Percentiles rank a stretch among this genome's conserved stretches.
phyloP scores from a whole-genome alignment of 2,113 vertebrate genomes.

The Nothocercus julius region DNA sequence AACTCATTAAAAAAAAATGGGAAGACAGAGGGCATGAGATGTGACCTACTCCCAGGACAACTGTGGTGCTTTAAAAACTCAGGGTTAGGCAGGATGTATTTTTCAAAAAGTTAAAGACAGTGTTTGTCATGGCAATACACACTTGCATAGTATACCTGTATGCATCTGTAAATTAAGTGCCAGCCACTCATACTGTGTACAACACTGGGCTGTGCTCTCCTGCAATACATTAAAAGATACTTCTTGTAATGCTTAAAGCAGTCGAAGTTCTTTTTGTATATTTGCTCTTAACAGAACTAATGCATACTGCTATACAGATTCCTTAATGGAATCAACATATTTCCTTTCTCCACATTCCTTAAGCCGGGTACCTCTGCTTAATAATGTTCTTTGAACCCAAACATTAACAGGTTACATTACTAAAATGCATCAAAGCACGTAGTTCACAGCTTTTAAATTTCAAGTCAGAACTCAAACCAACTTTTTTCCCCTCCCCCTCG shows the following conservation, averaged over 20 bases:
- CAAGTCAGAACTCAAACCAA: slow-evolving; percentile 37
- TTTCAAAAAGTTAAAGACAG: slow-evolving; percentile 76
- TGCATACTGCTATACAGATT: slow-evolving; percentile 89
- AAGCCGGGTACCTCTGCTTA: slow-evolving; percentile 76
- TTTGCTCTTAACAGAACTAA: slow-evolving; percentile 89
- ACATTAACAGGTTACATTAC: slow-evolving; percentile 65
- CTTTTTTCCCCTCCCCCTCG: slow-evolving; percentile 12
- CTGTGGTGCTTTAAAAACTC: slow-evolving; percentile 69
- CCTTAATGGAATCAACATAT: slow-evolving; percentile 94
- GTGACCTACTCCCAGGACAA: slow-evolving; percentile 67
- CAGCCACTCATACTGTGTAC: slow-evolving; percentile 76
- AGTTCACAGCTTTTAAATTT: slow-evolving; percentile 45
- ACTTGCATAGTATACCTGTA: slow-evolving; percentile 92
- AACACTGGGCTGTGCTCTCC: slow-evolving; percentile 74
- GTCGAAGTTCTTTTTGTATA: slow-evolving; percentile 82
- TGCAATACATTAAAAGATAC: slow-evolving; percentile 78
- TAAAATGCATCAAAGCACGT: slow-evolving; percentile 33
- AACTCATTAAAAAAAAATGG: slow-evolving; percentile 32
- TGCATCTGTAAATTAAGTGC: slow-evolving; percentile 79
- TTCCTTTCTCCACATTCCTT: slow-evolving; percentile 89
- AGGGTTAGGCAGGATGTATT: slow-evolving; percentile 70
- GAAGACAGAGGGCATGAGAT: slow-evolving; percentile 55
- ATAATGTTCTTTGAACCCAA: slow-evolving; percentile 55
- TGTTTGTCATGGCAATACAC: slow-evolving; percentile 79
- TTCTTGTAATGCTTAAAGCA: slow-evolving; percentile 78